Base-by-base conservation (phyloP, 2,797 vertebrate species). In the Pampus argenteus region DNA sequence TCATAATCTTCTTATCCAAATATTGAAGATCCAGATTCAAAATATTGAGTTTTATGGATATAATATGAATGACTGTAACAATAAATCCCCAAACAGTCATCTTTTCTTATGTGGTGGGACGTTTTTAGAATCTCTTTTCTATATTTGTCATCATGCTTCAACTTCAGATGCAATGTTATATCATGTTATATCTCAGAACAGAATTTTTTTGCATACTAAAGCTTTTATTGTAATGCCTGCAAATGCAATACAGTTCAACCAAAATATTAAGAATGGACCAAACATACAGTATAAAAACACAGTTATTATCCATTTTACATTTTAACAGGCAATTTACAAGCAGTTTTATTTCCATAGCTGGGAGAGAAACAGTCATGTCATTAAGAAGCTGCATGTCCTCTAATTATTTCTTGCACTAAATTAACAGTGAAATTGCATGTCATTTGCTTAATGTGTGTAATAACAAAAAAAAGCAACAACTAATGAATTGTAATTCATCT, bases 361-460 rank as follows among this genome's bases (percentile, higher is more conserved):
- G 0, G 0, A 6, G 13, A 44, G 29, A 68, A 36, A 34, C 6
- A 68, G 34, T 50, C n/a, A 44, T 42, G 40, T 38, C 10, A 63
- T 71, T 71, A 18, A 26, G 28, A 7, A 9, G 26, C 49, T 26
- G 20, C 2, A 14, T 34, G 45, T 63, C 10, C n/a, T 26, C 2
- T 49, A 48, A 66, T 69, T 69, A 40, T 9, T 64, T 13, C 4
- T 78, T 38, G 4, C 20, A 26, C 29, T 40, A 31, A 26, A 38
- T 38, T 51, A 73, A 45, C 49, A 45, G 10, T 44, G 36, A 1
- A 26, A 63, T 42, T 67, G 42, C 20, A 26, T 64, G 31, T 6
- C 51, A 36, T 25, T 36, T 45, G 40, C 28, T 54, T 3, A 59
- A 64, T 31, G 17, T 62, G 68, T 67, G 31, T 17, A 68, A 54